Base-by-base conservation (phyloP, 1,140 invertebrate species). In the Lepidurus apus region DNA sequence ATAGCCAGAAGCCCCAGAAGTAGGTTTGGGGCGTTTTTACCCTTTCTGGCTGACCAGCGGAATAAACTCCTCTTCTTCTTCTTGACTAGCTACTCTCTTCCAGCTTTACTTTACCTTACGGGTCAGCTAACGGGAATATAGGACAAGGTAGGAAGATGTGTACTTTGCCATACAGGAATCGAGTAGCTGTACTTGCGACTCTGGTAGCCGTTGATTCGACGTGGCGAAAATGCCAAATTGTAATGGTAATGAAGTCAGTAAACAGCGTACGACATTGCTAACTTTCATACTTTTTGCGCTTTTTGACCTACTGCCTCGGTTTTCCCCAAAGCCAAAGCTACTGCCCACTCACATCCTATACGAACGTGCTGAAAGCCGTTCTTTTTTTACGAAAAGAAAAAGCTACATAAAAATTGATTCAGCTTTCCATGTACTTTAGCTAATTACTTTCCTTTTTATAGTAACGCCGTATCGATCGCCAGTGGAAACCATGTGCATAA, bases 401-500 rank as follows among this genome's bases (percentile, higher is more conserved):
- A 34, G 0, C n/a, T 34, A 34, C 3, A 34, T 34, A 34, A 34
- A 34, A 34, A 34, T 34, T 34, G 34, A 34, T 34, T 34, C 2
- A 2, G 3, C 34, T 34, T 34, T 34, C 34, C 34, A 4, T 34
- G 34, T 34, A 34, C 34, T 34, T 34, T 34, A 34, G 34, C 34
- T 34, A 34, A 34, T 34, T 34, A 34, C 3, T 34, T 1, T 42
- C 75, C 17, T 77, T 81, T n/a, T 80, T 78, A 0, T 73, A 79
- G 73, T 65, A 24, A 74, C 43, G 83, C 82, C 83, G 47, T 97
- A 97, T 84, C 86, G 96, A 82, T 96, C 94, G 77, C 95, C 95
- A 0, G 93, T 96, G 77, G 95, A 97, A 85, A 97, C 95, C 1
- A 93, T 96, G 85, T 97, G 95, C 86, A 94, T 92, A 85, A 97